Base-by-base conservation (phyloP, 2,888 invertebrate genomes). In the Anoplius nigerrimus region DNA sequence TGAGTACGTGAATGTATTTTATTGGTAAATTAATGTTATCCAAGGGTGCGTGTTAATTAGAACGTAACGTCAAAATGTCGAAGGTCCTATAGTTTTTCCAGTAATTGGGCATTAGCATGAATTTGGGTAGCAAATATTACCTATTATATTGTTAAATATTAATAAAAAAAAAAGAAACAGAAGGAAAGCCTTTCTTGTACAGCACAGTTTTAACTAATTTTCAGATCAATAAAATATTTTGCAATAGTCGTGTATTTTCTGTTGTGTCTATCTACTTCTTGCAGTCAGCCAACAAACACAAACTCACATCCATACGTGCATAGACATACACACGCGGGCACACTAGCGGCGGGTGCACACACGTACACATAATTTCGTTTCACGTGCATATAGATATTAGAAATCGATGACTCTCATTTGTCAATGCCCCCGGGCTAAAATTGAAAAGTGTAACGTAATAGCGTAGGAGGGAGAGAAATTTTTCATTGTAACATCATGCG, bases 221-320 rank as follows among this genome's bases (percentile, higher is more conserved):
- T 34, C 53, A 62, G 20, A 24, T 34, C 46, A 67, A 67, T 57
- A 67, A 67, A 67, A 34, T 67, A 64, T 67, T 53, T 62, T 67
- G 43, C 27, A 58, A 34, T 67, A 51, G 56, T 45, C 63, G 63
- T 18, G 21, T 58, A 51, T 67, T 63, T 21, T 67, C 46, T 48
- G 59, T 67, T 67, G 67, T 63, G 63, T 52, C 51, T 67, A 57
- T 34, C 59, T 22, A 45, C 52, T 34, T 53, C 24, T 11, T 58
- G 21, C 57, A 63, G 18, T 16, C 16, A 48, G 48, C 48, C 48
- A 18, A 48, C 2, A 34, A 6, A 66, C 48, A 66, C 65, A 65
- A 2, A 24, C 6, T 16, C 61, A 65, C 46, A 46, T 58, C 54
- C 53, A 55, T 21, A 66, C 22, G 46, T 27, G 54, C 62, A 62